Evolutionary conservation across 2,888 invertebrate species (phyloP), one percentile per base, ranked within the genome.

Genomic region (Adela reaumurella): DNA sequence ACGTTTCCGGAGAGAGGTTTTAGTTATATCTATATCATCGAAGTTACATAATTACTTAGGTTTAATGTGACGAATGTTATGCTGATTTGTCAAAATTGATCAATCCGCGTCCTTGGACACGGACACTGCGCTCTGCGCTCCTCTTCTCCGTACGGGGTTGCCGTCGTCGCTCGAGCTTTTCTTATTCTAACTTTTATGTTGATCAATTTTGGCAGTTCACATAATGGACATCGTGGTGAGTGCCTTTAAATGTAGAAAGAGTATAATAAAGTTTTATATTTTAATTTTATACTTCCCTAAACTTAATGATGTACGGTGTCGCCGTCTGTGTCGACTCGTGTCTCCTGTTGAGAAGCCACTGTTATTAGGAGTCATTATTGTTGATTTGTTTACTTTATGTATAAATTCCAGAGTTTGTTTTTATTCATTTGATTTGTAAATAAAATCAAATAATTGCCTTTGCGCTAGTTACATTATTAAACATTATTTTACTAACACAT

Each of bases 171-270:
- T 24, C 24, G 5, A 24, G 24, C 24, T 24, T 4, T 24, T n/a
- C 5, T 24, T 4, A 3, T 35, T 35, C 3, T 35, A 8, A 35
- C 35, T 14, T 35, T 35, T 35, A 14, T 35, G 35, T 35, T 35
- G 35, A 35, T 35, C 35, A 35, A 35, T 3, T 35, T 35, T 35
- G 35, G n/a, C 35, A 35, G 6, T 35, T 35, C 11, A 35, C 35
- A 14, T 35, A 35, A 70, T 74, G 73, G 70, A 74, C 66, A 74
- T 70, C 76, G 72, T 73, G 74, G 68, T 74, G 77, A 78, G 78
- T 78, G 78, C 78, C 78, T 77, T 78, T 74, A 69, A 70, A 71
- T 66, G 18, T 74, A 76, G 71, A 74, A 65, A 68, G 69, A 74
- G 68, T 74, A 19, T 45, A 45, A 46, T 49, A 77, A 77, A 74